phyloP scores from a whole-genome alignment of 1,140 invertebrate genomes.

The Brachionus angularis region DNA sequence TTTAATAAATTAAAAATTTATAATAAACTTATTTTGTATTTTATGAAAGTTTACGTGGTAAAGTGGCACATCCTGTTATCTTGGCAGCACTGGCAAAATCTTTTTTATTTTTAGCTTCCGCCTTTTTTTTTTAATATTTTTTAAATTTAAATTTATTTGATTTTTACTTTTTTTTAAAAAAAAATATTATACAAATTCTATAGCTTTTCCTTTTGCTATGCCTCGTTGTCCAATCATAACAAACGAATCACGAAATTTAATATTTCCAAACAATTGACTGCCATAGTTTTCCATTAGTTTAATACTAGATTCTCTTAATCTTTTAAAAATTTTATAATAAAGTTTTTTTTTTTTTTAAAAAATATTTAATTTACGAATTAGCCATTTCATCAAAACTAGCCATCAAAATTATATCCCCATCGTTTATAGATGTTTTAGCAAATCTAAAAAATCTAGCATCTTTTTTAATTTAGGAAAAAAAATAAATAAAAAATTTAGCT shows the following conservation, averaged over 20 bases:
- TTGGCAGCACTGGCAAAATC: conserved; percentile 32
- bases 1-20: not conserved
- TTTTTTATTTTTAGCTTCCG: conserved; percentile 32
- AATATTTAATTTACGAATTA: conserved; percentile 47
- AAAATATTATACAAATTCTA: conserved; percentile 59
- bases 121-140: no score
- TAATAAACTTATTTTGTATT: not conserved
- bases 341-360: not conserved
- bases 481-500: not conserved
- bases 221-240: conserved; percentile 63
- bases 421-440: conserved; percentile 48
- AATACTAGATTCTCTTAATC: conserved; percentile 49
- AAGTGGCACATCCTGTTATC: conserved; percentile 25
- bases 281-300: conserved; percentile 52
- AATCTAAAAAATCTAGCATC: conserved; percentile 49
- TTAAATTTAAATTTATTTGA: no score
- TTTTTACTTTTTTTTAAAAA: not conserved
- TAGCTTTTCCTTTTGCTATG: conserved; percentile 60
- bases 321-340: conserved; percentile 43
- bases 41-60: conserved; percentile 27
- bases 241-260: conserved; percentile 61
- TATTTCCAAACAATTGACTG: conserved; percentile 58
- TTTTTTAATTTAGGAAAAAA: conserved; percentile 45
- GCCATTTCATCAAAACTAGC: conserved; percentile 53
- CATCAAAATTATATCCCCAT: conserved; percentile 48